These are phyloP conservation scores for Rhagonycha fulva DNA, from an alignment of 2,888 invertebrate species.

Conservation along the genomic window DNA sequence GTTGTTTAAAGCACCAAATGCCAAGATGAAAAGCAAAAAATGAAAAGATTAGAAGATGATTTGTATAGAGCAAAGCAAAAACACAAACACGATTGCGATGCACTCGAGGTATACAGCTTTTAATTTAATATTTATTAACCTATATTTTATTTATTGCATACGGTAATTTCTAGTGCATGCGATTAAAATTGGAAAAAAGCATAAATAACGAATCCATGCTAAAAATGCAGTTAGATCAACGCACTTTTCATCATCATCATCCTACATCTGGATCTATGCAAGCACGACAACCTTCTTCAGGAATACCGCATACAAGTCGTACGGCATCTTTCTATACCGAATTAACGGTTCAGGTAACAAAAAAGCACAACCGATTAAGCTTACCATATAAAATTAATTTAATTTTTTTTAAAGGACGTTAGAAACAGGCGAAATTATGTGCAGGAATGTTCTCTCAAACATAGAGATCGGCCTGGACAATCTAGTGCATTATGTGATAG, in stretches of 20 bases:
- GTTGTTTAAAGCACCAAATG: constrained; percentile 26
- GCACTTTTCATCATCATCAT: background rate
- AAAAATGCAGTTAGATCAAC: constrained; percentile 30
- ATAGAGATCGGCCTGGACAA: background rate
- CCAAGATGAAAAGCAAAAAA: constrained; percentile 35
- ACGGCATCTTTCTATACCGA: constrained; percentile 31
- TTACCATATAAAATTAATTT: background rate
- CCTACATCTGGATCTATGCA: background rate
- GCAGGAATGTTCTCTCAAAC: constrained; percentile 9
- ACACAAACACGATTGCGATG: constrained; percentile 25
- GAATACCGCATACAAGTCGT: background rate
- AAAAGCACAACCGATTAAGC: background rate
- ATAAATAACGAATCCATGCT: constrained; percentile 31
- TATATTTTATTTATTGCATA: background rate
- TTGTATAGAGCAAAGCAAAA: constrained; percentile 33
- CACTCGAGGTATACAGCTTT: constrained; percentile 27
- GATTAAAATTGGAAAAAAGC: constrained; percentile 29
- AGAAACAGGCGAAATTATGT: constrained; percentile 8
- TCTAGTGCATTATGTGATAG: background rate
- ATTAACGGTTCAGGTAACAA: constrained; percentile 21
- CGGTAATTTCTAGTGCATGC: constrained; percentile 21
- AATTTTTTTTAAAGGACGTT: background rate
- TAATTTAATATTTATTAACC: background rate
- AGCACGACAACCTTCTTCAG: background rate
- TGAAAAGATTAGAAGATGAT: constrained; percentile 36